Conservation (phyloP, 37 sponge, comb jelly and placozoan species). For the Ianthella basta region DNA sequence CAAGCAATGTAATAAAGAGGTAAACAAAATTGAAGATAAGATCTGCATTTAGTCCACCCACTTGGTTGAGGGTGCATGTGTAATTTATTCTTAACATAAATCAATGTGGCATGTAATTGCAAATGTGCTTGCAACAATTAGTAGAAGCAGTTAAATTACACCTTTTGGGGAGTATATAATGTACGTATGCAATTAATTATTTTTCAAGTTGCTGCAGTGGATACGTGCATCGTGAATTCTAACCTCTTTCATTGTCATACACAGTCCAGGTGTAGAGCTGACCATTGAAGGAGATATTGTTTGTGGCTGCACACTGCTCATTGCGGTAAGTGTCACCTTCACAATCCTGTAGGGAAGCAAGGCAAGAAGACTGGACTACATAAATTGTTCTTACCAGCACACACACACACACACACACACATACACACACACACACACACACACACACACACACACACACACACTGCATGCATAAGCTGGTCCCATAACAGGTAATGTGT, state of each 20-base stretch:
- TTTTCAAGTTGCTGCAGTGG: too few species aligned
- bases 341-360: not conserved
- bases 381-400: not conserved
- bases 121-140: too few species aligned
- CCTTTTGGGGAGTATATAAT: too few species aligned
- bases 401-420: not conserved
- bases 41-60: too few species aligned
- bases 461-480: slow-evolving; percentile 4
- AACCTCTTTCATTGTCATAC: slow-evolving; percentile 58
- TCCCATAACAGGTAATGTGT: not conserved
- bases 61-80: too few species aligned
- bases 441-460: not conserved
- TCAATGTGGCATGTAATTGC: too few species aligned
- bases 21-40: too few species aligned
- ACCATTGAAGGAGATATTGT: slow-evolving; percentile 85
- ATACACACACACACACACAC: slow-evolving; percentile 1
- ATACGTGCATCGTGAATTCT: not conserved
- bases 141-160: too few species aligned
- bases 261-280: slow-evolving; percentile 83
- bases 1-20: too few species aligned
- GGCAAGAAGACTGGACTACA: not conserved
- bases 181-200: too few species aligned
- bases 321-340: slow-evolving; percentile 72
- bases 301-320: slow-evolving; percentile 88
- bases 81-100: too few species aligned